A percentile compares a stretch with the other conserved stretches of the same genome.
Evolutionary conservation across 2,113 vertebrate genomes (phyloP).

Genomic region (Vanacampus margaritifer): DNA sequence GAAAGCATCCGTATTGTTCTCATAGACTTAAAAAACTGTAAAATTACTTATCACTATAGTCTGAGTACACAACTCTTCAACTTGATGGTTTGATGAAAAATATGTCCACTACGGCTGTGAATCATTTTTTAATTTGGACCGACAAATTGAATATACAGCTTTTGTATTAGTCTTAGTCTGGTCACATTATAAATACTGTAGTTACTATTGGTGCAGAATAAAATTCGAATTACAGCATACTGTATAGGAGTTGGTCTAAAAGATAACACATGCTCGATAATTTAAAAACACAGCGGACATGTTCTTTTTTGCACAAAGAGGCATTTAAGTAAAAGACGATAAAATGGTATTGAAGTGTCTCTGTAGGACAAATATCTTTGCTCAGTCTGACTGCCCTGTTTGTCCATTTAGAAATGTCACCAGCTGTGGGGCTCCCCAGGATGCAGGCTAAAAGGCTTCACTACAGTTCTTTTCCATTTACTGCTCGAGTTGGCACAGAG

Average conservation of each 20-base stretch:
- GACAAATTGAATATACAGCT: neutral
- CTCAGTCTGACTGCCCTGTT: slow-evolving; percentile 46
- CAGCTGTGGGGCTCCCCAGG: slow-evolving; percentile 49
- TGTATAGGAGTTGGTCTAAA: neutral
- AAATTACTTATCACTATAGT: neutral
- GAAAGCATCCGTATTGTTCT: neutral
- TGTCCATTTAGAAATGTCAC: slow-evolving; percentile 64
- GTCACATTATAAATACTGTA: neutral
- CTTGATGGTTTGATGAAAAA: neutral
- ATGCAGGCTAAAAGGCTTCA: slow-evolving; percentile 56
- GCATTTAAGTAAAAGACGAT: slow-evolving; percentile 27
- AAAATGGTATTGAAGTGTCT: slow-evolving; percentile 37
- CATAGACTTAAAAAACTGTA: neutral
- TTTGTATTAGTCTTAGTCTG: too few species aligned
- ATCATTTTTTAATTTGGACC: neutral
- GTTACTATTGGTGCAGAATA: neutral
- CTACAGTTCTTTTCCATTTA: slow-evolving; percentile 50
- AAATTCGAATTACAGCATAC: neutral
- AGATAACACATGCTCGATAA: neutral
- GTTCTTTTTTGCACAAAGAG: slow-evolving; percentile 6
- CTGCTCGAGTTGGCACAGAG: slow-evolving; percentile 48
- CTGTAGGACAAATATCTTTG: slow-evolving; percentile 30
- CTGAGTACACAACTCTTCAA: slow-evolving; percentile 2
- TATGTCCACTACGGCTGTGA: neutral
- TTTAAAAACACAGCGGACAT: neutral